These are phyloP conservation scores for Ciconia maguari DNA, from an alignment of 2,113 vertebrate genomes.

Conservation along the genomic window DNA sequence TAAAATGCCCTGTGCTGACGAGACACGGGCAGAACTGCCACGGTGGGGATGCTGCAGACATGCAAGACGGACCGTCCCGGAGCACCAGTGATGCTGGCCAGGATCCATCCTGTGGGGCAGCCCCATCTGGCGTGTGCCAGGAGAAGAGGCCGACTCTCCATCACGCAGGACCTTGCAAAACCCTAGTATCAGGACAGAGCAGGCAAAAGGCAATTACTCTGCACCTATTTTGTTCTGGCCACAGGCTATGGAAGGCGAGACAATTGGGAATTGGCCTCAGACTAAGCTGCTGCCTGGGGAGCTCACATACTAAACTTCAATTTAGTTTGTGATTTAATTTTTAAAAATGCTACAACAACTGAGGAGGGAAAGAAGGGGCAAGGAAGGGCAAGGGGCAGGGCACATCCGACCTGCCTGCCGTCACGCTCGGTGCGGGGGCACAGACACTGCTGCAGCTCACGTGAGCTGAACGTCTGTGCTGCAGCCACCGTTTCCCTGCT, in stretches of 20 bases:
- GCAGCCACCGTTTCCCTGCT: rapidly evolving
- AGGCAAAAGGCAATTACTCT: neutral
- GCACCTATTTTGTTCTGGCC: neutral
- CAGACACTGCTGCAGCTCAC: neutral
- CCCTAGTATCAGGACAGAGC: neutral
- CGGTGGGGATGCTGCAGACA: neutral
- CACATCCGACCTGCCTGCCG: neutral
- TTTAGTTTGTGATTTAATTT: neutral
- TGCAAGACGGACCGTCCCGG: neutral
- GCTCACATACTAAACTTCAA: neutral
- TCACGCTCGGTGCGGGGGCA: neutral
- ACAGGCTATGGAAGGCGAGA: neutral
- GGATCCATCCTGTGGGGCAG: neutral
- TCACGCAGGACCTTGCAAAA: neutral
- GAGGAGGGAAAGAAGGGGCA: neutral
- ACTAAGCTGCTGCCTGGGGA: neutral
- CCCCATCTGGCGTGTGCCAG: neutral
- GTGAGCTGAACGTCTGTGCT: neutral
- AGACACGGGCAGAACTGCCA: neutral
- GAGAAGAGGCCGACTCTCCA: neutral
- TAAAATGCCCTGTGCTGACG: rapidly evolving
- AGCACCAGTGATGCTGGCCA: neutral
- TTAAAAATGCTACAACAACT: neutral
- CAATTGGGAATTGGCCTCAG: neutral
- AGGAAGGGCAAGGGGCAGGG: neutral